A percentile compares a stretch with the other conserved stretches of the same genome.
Conservation (phyloP, 2,113 vertebrate genomes). For the Dipodomys merriami region DNA sequence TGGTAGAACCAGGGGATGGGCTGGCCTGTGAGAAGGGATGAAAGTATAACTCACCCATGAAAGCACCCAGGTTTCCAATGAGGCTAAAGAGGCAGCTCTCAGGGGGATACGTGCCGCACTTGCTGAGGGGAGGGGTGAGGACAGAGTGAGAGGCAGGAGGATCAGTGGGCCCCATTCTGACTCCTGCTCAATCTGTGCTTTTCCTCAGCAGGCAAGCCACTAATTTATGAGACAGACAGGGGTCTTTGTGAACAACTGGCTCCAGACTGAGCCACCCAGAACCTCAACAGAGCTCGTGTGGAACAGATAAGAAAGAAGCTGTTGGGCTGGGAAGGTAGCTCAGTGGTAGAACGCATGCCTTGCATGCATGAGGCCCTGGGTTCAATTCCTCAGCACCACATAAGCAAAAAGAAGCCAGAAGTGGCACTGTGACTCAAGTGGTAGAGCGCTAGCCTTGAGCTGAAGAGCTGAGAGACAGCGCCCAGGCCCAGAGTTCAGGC, state of each 20-base stretch:
- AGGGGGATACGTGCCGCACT: constrained; percentile 94
- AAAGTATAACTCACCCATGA: constrained; percentile 91
- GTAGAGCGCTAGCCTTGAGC: too few relatives aligned
- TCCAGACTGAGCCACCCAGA: not conserved
- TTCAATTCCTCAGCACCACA: too few relatives aligned
- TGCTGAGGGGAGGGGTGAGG: constrained; percentile 84
- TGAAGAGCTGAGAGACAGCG: too few relatives aligned
- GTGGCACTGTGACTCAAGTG: too few relatives aligned
- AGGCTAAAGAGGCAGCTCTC: constrained; percentile 97
- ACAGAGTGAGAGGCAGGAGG: constrained; percentile 39
- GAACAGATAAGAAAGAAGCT: not conserved
- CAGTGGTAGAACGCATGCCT: too few relatives aligned
- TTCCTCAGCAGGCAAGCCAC: not conserved
- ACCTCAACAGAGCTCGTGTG: not conserved
- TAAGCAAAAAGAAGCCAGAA: too few relatives aligned
- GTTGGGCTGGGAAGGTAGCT: too few relatives aligned
- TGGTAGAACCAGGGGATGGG: not conserved
- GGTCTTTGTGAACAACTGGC: not conserved
- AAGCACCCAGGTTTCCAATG: constrained; percentile 94
- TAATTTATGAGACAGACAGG: not conserved
- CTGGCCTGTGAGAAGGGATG: not conserved
- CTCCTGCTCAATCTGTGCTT: not conserved
- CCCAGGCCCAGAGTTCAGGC: too few relatives aligned
- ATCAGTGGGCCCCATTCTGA: not conserved
- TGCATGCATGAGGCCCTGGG: too few relatives aligned